These are phyloP conservation scores for Zingel zingel DNA, from an alignment of 2,113 vertebrate species.

Conservation along the genomic window DNA sequence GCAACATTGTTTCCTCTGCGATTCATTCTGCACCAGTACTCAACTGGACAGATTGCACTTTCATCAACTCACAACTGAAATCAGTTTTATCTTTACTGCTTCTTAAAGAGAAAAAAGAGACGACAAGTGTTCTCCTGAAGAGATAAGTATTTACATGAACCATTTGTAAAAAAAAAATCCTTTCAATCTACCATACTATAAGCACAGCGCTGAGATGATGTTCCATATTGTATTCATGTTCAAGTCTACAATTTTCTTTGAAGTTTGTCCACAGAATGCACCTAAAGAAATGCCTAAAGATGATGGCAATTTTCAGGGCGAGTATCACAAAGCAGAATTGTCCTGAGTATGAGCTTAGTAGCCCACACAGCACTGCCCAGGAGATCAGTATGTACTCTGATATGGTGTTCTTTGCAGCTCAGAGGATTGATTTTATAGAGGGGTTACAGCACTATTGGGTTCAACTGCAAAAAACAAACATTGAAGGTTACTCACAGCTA, in stretches of 20 bases:
- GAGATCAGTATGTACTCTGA: slow-evolving; percentile 55
- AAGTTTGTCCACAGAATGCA: slow-evolving; percentile 38
- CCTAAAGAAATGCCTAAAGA: slow-evolving; percentile 37
- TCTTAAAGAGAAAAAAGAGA: slow-evolving; percentile 26
- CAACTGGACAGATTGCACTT: slow-evolving; percentile 35
- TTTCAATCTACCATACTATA: not conserved
- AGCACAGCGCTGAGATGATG: not conserved
- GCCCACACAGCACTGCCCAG: slow-evolving; percentile 62
- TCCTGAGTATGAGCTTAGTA: slow-evolving; percentile 62
- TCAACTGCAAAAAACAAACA: slow-evolving; percentile 12
- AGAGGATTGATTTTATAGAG: slow-evolving; percentile 29
- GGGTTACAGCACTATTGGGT: not conserved
- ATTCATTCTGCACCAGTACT: slow-evolving; percentile 17
- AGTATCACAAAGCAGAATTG: slow-evolving; percentile 44
- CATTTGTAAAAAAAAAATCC: not conserved
- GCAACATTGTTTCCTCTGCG: slow-evolving; percentile 27
- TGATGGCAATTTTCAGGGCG: slow-evolving; percentile 8
- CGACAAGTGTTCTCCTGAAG: slow-evolving; percentile 13
- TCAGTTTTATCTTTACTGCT: slow-evolving; percentile 29
- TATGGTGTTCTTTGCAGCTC: slow-evolving; percentile 47
- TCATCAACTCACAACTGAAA: slow-evolving; percentile 39
- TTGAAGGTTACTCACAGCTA: slow-evolving; percentile 3
- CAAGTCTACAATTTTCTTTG: slow-evolving; percentile 15
- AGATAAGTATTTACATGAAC: slow-evolving; percentile 23
- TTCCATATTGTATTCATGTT: not conserved